Percentiles rank a stretch among this genome's conserved stretches.
phyloP scores from a whole-genome alignment of 1,140 invertebrate species.

The Drosophila repleta region DNA sequence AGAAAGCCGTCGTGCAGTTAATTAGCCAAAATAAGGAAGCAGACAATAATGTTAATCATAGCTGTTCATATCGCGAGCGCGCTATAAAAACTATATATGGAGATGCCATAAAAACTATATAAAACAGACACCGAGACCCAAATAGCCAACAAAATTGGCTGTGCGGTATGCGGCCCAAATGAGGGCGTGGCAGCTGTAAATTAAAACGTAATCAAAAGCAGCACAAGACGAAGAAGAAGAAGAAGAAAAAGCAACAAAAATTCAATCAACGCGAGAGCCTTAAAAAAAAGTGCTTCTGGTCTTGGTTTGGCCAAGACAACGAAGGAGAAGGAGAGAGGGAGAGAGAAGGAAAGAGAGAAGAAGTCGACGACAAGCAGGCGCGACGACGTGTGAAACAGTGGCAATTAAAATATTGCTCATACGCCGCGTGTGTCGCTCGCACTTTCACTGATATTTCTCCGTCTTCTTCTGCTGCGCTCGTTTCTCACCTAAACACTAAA shows the following conservation, averaged over 20 bases:
- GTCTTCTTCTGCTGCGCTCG: neutral
- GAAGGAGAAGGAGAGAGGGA: too few relatives aligned
- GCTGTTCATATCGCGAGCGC: conserved; percentile 44
- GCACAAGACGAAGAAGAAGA: neutral
- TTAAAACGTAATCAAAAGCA: conserved; percentile 66
- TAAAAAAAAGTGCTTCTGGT: conserved; percentile 58
- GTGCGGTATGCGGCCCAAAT: conserved; percentile 52
- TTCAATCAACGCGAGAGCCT: conserved; percentile 53
- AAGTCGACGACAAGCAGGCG: neutral
- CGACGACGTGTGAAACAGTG: conserved; percentile 66
- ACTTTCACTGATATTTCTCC: conserved; percentile 9
- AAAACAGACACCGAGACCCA: conserved; percentile 69
- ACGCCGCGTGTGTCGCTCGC: conserved; percentile 44
- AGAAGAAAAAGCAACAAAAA: conserved; percentile 10
- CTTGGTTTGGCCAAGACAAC: conserved; percentile 29
- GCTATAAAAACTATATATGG: conserved; percentile 64
- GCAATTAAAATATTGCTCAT: conserved; percentile 65
- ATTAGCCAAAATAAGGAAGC: conserved; percentile 78
- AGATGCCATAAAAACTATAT: conserved; percentile 26
- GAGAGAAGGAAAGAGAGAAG: neutral
- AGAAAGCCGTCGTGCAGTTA: conserved; percentile 49
- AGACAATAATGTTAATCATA: conserved; percentile 51
- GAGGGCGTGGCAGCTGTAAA: conserved; percentile 27
- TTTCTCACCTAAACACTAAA: conserved; percentile 63
- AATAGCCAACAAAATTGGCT: conserved; percentile 52